Evolutionary conservation across 2,113 vertebrate genomes (phyloP).

Genomic region (Philantomba maxwellii): DNA sequence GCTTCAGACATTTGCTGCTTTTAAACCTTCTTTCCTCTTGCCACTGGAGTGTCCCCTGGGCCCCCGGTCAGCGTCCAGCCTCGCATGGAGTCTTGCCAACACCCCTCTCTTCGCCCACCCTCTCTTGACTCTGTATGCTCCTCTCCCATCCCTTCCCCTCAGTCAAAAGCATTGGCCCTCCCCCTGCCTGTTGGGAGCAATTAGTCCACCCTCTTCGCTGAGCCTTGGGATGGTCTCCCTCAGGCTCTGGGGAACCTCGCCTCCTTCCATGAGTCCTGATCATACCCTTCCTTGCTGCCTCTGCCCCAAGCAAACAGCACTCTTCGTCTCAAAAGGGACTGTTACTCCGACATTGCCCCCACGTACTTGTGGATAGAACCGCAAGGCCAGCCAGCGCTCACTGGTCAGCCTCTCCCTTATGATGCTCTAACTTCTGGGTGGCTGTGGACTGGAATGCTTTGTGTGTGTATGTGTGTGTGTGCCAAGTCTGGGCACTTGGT

Average conservation of each 20-base stretch:
- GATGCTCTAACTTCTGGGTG: accelerated
- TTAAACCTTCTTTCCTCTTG: not conserved
- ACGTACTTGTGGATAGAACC: accelerated
- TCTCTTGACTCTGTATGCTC: not conserved
- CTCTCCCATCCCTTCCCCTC: too few relatives aligned
- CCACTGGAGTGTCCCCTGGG: not conserved
- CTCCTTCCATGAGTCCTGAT: not conserved
- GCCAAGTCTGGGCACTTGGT: not conserved
- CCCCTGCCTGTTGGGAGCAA: not conserved
- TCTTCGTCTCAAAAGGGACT: not conserved
- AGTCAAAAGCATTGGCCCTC: not conserved
- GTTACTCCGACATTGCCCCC: accelerated
- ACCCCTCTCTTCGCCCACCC: not conserved
- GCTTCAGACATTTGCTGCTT: not conserved
- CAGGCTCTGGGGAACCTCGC: not conserved
- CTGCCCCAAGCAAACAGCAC: not conserved
- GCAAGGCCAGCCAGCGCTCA: accelerated
- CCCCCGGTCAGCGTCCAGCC: not conserved
- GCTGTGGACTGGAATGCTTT: not conserved
- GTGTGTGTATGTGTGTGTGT: not conserved
- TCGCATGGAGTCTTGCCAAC: not conserved
- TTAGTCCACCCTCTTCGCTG: not conserved
- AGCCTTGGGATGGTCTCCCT: not conserved
- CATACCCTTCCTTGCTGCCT: accelerated
- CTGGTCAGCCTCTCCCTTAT: not conserved